phyloP scores from a whole-genome alignment of 2,113 vertebrate species.

The Chaetodon auriga region DNA sequence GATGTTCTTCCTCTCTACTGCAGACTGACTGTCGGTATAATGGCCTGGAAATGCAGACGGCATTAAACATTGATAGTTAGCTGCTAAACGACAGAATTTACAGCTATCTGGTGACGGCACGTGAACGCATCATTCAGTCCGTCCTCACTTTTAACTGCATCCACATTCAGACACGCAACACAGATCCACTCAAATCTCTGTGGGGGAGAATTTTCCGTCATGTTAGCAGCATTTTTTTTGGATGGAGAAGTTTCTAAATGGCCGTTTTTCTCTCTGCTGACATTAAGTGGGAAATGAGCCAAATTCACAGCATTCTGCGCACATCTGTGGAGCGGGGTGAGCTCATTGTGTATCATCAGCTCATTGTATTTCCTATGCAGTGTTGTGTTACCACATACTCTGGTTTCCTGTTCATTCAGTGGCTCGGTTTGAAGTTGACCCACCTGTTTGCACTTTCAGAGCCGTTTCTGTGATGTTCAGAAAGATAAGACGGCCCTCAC shows the following conservation, averaged over 20 bases:
- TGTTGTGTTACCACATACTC: conserved; percentile 4
- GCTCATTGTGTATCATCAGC: conserved; percentile 5
- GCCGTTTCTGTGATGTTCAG: neutral
- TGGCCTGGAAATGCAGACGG: neutral
- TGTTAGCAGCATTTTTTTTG: too few relatives aligned
- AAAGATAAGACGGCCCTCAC: neutral
- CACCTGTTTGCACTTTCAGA: neutral
- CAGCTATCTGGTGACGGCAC: neutral
- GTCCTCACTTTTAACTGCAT: neutral
- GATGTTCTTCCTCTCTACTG: neutral
- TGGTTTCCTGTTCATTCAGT: conserved; percentile 5
- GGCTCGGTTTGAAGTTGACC: conserved; percentile 13
- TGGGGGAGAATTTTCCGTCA: neutral
- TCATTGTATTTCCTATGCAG: conserved; percentile 19
- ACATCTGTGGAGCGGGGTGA: conserved; percentile 43
- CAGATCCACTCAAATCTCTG: neutral
- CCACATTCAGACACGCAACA: neutral
- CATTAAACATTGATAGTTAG: neutral
- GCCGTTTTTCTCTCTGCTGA: neutral
- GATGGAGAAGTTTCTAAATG: conserved; percentile 2
- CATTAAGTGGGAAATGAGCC: neutral
- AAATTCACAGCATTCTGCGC: neutral
- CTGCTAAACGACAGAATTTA: neutral
- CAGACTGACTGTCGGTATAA: neutral
- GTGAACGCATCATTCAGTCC: conserved; percentile 5